Evolutionary conservation across 2,888 invertebrate genomes (phyloP).

Genomic region (Barypeithes pellucidus): DNA sequence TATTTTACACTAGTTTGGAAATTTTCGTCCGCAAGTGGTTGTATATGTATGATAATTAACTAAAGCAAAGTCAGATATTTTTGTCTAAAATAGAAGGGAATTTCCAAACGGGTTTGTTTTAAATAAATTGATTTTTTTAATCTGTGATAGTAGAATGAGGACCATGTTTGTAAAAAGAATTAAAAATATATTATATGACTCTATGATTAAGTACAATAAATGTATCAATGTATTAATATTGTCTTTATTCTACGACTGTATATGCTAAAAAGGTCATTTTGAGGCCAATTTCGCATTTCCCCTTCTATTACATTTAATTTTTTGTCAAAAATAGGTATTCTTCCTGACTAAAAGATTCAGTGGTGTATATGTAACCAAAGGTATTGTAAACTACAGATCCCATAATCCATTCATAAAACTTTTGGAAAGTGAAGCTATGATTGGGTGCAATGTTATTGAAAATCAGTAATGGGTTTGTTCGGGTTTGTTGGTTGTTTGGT

Average conservation of each 20-base stretch:
- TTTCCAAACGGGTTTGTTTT: conserved; percentile 34
- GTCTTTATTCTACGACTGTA: conserved; percentile 18
- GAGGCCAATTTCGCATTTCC: too few species aligned
- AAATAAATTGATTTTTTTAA: conserved; percentile 63
- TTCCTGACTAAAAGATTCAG: too few species aligned
- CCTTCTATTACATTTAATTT: too few species aligned
- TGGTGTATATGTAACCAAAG: too few species aligned
- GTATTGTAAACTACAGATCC: too few species aligned
- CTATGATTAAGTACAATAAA: conserved; percentile 67
- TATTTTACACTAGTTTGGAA: conserved; percentile 34
- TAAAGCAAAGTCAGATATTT: conserved; percentile 29
- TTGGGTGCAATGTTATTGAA: too few species aligned
- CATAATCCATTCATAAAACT: too few species aligned
- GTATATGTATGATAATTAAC: conserved; percentile 23
- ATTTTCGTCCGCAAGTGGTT: conserved; percentile 31
- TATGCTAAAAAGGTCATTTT: too few species aligned
- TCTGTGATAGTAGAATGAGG: conserved; percentile 72
- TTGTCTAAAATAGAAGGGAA: conserved; percentile 30
- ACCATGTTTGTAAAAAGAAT: conserved; percentile 70
- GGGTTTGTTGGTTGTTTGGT: too few species aligned
- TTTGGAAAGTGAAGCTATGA: too few species aligned
- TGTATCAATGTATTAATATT: conserved; percentile 66
- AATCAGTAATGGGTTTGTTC: too few species aligned
- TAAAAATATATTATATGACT: conserved; percentile 62
- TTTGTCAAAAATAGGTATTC: too few species aligned